Conservation (phyloP, 1,140 invertebrate species). For the Hypsibius dujardini region DNA sequence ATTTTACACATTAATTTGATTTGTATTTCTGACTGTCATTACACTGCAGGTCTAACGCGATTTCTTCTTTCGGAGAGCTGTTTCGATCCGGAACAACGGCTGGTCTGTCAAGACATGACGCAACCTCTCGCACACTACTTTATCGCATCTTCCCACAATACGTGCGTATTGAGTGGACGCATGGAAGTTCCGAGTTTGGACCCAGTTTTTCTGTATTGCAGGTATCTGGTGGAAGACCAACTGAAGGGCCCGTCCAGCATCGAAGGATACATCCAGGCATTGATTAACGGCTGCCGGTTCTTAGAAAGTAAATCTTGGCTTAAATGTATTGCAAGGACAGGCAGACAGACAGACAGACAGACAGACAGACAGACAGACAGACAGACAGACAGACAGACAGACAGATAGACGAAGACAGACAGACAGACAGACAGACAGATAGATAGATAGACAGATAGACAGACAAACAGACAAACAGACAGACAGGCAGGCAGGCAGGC, state of each 20-base stretch:
- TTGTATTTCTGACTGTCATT: background rate
- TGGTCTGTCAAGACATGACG: slow-evolving; percentile 37
- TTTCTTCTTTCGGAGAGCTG: slow-evolving; percentile 43
- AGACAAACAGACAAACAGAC: too few relatives aligned
- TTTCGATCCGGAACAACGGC: slow-evolving; percentile 38
- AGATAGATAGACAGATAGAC: too few relatives aligned
- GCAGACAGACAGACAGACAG: too few relatives aligned
- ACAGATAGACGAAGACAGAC: too few relatives aligned
- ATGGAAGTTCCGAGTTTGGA: background rate
- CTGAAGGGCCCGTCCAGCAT: slow-evolving; percentile 39
- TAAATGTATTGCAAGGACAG: too few relatives aligned
- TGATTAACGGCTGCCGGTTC: slow-evolving; percentile 36
- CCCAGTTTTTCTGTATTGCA: slow-evolving; percentile 23
- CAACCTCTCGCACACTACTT: slow-evolving; percentile 40
- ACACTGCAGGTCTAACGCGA: slow-evolving; percentile 39
- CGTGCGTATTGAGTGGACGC: slow-evolving; percentile 30
- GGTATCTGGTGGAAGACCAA: slow-evolving; percentile 41
- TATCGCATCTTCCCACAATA: slow-evolving; percentile 46
- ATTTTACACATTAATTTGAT: slow-evolving; percentile 1
- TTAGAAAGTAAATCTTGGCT: slow-evolving; percentile 34
- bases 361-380: too few relatives aligned
- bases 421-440: too few relatives aligned
- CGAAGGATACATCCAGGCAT: slow-evolving; percentile 39
- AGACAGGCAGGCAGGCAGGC: too few relatives aligned
- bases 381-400: too few relatives aligned